These are phyloP conservation scores for Ridgeia piscesae DNA, from an alignment of 1,140 invertebrate genomes.

Conservation along the genomic window DNA sequence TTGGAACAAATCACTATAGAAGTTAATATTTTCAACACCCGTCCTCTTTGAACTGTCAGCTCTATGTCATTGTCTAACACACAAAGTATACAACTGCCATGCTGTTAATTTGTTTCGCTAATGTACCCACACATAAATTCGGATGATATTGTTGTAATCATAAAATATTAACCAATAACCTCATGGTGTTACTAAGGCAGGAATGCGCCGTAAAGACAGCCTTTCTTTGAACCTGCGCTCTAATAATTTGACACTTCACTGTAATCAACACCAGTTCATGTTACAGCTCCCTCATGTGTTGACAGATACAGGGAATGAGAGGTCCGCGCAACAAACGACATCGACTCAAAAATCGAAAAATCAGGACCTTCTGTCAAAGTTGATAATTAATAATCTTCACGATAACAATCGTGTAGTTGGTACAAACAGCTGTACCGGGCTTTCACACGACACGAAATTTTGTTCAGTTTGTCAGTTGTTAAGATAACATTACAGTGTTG, in stretches of 20 bases:
- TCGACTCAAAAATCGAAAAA: neutral
- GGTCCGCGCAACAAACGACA: neutral
- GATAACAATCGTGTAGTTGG: neutral
- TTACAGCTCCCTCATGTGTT: neutral
- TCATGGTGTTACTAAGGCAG: neutral
- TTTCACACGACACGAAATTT: neutral
- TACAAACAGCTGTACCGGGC: neutral
- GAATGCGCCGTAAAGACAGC: neutral
- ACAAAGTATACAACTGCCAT: neutral
- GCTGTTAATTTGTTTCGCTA: neutral
- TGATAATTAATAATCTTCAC: neutral
- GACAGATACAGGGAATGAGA: neutral
- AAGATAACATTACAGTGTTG: neutral
- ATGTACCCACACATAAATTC: neutral
- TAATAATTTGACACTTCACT: neutral
- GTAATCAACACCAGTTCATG: neutral
- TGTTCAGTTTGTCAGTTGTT: neutral
- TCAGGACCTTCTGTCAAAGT: neutral
- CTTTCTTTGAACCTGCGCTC: neutral
- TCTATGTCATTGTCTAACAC: neutral
- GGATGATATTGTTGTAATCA: neutral
- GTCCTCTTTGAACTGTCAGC: neutral
- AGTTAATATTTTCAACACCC: neutral
- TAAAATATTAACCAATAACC: neutral
- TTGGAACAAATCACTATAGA: neutral